Base-by-base conservation (phyloP, 2,888 invertebrate genomes). In the Apantesis nais region DNA sequence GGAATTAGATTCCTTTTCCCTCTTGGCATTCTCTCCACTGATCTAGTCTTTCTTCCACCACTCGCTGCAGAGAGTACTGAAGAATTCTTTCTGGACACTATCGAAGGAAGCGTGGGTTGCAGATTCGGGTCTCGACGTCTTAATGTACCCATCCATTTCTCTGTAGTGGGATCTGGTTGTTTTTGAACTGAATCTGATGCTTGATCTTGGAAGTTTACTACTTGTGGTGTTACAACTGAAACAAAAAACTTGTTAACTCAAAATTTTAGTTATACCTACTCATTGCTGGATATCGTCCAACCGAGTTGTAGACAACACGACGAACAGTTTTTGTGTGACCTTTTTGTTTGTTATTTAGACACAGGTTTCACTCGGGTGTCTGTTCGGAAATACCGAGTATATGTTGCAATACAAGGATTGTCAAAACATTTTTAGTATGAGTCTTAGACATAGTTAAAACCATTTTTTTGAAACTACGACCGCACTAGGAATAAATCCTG, bases 121-220 rank as follows among this genome's bases (percentile, higher is more conserved):
- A 97, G 89, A 79, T 96, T 96, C 0, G 97, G 96, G 87, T 97
- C 96, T 68, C 96, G 92, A 74, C 96, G 95, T 11, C 97, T 91
- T 22, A 97, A 88, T 12, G 97, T 96, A 0, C 96, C 96, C n/a
- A 96, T 96, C 97, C 97, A 97, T 84, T 96, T 96, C 79, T 97
- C 97, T 74, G 96, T 96, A 0, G 93, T 93, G 0, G 93, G 95
- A 67, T 95, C 93, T 65, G 89, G 63, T 62, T 87, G 92, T 79
- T 94, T 94, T 22, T 78, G 74, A 68, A 88, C 88, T n/a, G 60
- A n/a, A 55, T 94, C 93, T 58, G 78, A 72, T 25, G 94, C 81
- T 62, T 84, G 81, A n/a, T 86, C 83, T 82, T 86, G 84, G 70
- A 93, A 90, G 48, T 83, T 81, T 64, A 80, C 85, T 2, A 87